A percentile compares a stretch with the other conserved stretches of the same genome.
Conservation (phyloP, 2,113 vertebrate genomes). For the Apaloderma vittatum region DNA sequence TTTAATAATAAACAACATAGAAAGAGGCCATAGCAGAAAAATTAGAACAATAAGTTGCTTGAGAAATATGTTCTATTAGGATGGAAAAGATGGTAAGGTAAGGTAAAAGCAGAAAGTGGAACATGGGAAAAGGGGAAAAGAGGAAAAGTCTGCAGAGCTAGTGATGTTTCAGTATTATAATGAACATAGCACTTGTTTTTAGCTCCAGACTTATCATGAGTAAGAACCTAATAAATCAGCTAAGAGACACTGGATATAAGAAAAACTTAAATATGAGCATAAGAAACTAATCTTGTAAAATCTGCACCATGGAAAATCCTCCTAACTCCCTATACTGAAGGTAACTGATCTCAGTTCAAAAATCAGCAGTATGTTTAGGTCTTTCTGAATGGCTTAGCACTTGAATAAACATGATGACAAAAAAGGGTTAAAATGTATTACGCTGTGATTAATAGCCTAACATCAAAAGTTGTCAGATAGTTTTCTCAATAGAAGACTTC, state of each 20-base stretch:
- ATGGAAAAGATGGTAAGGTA: not conserved
- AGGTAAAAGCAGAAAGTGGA: not conserved
- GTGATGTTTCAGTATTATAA: not conserved
- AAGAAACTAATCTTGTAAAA: not conserved
- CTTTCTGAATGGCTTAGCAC: not conserved
- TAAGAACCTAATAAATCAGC: slow-evolving; percentile 3
- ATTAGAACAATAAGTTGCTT: not conserved
- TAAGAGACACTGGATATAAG: not conserved
- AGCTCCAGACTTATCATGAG: not conserved
- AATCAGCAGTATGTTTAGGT: not conserved
- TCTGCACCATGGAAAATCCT: not conserved
- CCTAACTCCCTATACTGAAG: not conserved
- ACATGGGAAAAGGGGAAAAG: not conserved
- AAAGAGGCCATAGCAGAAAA: not conserved
- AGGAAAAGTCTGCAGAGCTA: not conserved
- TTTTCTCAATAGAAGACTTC: not conserved
- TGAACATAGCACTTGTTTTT: not conserved
- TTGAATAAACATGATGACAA: not conserved
- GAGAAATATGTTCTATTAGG: not conserved
- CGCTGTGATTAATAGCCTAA: not conserved
- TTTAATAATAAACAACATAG: not conserved
- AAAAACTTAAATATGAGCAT: not conserved
- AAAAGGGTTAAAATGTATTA: not conserved
- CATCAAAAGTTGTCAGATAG: not conserved
- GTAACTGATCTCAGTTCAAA: not conserved